These are phyloP conservation scores for Dreissena rostriformis DNA, from an alignment of 1,140 invertebrate genomes.

Conservation along the genomic window DNA sequence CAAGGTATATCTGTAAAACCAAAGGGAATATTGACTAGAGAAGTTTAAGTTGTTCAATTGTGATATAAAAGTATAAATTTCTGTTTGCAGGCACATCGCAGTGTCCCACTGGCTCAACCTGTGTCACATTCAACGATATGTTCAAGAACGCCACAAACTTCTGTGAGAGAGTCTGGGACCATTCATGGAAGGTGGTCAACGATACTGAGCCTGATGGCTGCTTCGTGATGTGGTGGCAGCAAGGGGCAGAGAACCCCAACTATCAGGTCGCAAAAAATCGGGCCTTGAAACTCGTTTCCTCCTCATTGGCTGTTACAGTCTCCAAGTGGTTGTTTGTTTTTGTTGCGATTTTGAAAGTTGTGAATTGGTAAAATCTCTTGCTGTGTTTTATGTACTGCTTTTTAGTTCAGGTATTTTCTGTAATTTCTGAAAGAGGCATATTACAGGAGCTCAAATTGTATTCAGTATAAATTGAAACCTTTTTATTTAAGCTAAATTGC, in stretches of 20 bases:
- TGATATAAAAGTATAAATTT: constrained; percentile 1
- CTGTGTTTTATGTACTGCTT: too few species aligned
- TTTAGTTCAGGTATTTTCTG: too few species aligned
- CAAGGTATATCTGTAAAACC: too few species aligned
- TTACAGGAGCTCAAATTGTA: too few species aligned
- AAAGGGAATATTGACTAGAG: too few species aligned
- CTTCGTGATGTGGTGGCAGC: constrained; percentile 64
- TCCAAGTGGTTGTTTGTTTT: neutral
- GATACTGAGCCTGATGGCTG: constrained; percentile 82
- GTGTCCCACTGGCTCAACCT: constrained; percentile 79
- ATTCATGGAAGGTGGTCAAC: constrained; percentile 81
- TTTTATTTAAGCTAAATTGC: too few species aligned
- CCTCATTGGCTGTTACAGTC: neutral
- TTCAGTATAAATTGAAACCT: too few species aligned
- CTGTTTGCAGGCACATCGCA: constrained; percentile 74
- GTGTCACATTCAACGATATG: constrained; percentile 80
- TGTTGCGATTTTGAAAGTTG: neutral
- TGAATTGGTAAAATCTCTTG: too few species aligned
- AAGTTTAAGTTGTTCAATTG: too few species aligned
- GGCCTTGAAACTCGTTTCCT: neutral
- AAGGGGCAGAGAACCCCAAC: constrained; percentile 34
- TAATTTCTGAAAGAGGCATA: too few species aligned
- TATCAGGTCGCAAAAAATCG: constrained; percentile 17
- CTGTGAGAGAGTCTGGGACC: constrained; percentile 83
- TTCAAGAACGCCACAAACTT: constrained; percentile 81